Percentiles rank a stretch among this genome's conserved stretches.
These are phyloP conservation scores for Botia almorhae DNA, from an alignment of 2,797 vertebrate genomes.

Conservation along the genomic window DNA sequence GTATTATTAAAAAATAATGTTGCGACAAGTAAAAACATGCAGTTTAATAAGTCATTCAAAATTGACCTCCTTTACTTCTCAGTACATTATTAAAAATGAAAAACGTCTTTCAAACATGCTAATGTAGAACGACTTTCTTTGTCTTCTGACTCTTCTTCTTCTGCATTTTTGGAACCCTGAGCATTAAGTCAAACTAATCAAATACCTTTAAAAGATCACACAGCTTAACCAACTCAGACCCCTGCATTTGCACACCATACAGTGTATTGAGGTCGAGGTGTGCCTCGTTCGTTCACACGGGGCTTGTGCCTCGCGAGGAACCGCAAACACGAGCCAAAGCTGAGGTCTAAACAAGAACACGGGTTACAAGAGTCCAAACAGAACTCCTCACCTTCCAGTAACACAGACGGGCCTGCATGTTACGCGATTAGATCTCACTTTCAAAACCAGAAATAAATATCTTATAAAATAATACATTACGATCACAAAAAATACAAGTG, in stretches of 20 bases:
- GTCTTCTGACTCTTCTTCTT: too few species aligned
- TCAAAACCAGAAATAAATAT: constrained; percentile 20
- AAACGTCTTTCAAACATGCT: too few species aligned
- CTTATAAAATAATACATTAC: background rate
- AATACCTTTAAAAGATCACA: background rate
- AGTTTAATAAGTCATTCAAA: too few species aligned
- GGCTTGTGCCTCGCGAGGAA: constrained; percentile 13
- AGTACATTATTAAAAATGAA: too few species aligned
- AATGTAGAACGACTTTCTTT: too few species aligned
- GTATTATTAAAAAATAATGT: too few species aligned
- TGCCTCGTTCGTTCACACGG: constrained; percentile 27
- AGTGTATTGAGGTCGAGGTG: background rate
- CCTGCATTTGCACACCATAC: background rate
- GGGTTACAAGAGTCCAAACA: background rate
- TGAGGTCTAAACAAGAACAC: background rate
- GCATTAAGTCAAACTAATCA: background rate
- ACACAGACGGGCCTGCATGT: background rate
- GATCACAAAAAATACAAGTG: constrained; percentile 16
- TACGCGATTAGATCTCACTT: background rate
- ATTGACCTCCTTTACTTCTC: too few species aligned
- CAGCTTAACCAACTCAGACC: constrained; percentile 23
- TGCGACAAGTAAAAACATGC: background rate
- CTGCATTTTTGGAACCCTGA: too few species aligned
- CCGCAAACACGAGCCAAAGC: constrained; percentile 30
- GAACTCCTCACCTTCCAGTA: background rate